Percentiles rank a stretch among this genome's conserved stretches.
These are phyloP conservation scores for Coleophora deauratella DNA, from an alignment of 2,888 invertebrate genomes.

Conservation along the genomic window DNA sequence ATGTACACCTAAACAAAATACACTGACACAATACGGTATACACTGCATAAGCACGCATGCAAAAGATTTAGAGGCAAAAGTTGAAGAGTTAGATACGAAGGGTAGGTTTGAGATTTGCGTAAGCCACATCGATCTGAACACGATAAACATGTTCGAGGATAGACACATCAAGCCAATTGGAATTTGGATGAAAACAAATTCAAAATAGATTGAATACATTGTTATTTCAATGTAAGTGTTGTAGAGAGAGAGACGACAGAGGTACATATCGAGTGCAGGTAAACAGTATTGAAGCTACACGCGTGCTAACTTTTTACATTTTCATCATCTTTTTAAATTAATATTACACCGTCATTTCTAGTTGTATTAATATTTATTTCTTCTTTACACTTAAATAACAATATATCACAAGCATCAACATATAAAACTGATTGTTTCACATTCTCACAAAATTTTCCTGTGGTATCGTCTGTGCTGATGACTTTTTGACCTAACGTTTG, in stretches of 20 bases:
- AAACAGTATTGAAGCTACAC: slow-evolving; percentile 47
- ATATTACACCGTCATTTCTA: slow-evolving; percentile 53
- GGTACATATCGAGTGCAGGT: slow-evolving; percentile 25
- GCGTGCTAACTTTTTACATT: slow-evolving; percentile 55
- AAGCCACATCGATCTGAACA: slow-evolving; percentile 24
- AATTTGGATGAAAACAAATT: slow-evolving; percentile 72
- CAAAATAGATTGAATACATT: slow-evolving; percentile 50
- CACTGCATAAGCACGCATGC: slow-evolving; percentile 69
- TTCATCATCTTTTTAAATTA: slow-evolving; percentile 41
- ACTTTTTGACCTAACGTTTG: slow-evolving; percentile 54
- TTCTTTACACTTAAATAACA: slow-evolving; percentile 73
- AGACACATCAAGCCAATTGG: slow-evolving; percentile 31
- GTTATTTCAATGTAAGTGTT: slow-evolving; percentile 67
- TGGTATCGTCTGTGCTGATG: slow-evolving; percentile 28
- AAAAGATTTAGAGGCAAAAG: slow-evolving; percentile 67
- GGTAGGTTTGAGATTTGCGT: slow-evolving; percentile 32
- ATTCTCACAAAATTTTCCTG: slow-evolving; percentile 11
- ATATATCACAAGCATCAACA: slow-evolving; percentile 73
- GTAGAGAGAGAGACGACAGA: slow-evolving; percentile 26
- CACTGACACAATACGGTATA: slow-evolving; percentile 48
- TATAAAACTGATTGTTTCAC: slow-evolving; percentile 48
- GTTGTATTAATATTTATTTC: slow-evolving; percentile 62
- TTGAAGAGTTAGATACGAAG: slow-evolving; percentile 25
- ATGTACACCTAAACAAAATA: slow-evolving; percentile 57
- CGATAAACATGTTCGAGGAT: background rate